phyloP scores from a whole-genome alignment of 2,888 invertebrate species.

The Scotopteryx bipunctaria region DNA sequence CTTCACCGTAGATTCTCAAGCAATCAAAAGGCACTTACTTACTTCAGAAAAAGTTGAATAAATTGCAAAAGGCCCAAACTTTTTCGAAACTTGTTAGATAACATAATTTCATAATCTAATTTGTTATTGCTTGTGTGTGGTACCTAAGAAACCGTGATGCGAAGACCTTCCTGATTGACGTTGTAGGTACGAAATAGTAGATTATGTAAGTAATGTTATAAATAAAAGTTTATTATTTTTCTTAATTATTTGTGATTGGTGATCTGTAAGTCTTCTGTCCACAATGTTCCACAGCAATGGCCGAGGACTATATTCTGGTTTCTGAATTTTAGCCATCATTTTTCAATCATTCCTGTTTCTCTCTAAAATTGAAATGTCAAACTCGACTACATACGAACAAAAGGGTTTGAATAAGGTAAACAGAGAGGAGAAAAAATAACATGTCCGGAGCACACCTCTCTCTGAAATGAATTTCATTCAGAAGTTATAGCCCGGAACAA shows the following conservation, averaged over 20 bases:
- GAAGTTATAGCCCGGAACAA: not conserved
- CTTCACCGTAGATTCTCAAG: not conserved
- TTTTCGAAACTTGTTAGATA: not conserved
- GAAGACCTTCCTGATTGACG: no score
- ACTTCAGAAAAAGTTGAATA: no score
- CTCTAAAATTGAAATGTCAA: conserved; percentile 52
- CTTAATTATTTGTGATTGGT: no score
- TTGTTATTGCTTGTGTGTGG: no score
- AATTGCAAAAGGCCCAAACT: not conserved
- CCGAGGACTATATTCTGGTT: not conserved
- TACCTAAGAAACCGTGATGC: no score
- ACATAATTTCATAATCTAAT: no score
- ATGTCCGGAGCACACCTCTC: conserved; percentile 47
- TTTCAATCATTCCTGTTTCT: conserved; percentile 10
- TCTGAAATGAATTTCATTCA: conserved; percentile 33
- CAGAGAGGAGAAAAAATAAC: conserved; percentile 45
- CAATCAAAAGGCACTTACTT: no score
- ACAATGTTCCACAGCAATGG: not conserved
- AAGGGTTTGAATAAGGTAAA: conserved; percentile 41
- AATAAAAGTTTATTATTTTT: no score
- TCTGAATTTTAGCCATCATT: not conserved
- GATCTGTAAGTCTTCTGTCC: not conserved
- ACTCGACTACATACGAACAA: conserved; percentile 42
- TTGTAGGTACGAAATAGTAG: no score
- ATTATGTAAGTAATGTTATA: no score